phyloP scores from a whole-genome alignment of 2,797 vertebrate species.

The Danio aesculapii region DNA sequence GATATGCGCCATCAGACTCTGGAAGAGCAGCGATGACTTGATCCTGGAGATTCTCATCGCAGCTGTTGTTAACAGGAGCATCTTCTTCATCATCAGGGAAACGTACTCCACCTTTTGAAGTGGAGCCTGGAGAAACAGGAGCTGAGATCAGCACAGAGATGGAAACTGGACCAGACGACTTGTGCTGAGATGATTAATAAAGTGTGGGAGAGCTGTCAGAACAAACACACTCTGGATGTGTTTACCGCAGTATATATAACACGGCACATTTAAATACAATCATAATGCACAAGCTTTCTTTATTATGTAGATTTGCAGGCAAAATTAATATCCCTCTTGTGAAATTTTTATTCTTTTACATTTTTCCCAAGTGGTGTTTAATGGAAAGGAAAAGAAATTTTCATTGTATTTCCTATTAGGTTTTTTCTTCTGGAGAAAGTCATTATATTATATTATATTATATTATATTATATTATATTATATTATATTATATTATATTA shows the following conservation, averaged over 20 bases:
- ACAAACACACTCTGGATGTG: slow-evolving; percentile 27
- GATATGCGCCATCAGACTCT: slow-evolving; percentile 73
- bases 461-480: too few species aligned
- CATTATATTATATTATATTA: too few species aligned
- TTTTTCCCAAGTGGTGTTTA: too few species aligned
- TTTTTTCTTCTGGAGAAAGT: too few species aligned
- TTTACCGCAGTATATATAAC: neutral
- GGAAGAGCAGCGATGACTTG: slow-evolving; percentile 66
- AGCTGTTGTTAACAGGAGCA: slow-evolving; percentile 65
- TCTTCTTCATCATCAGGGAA: slow-evolving; percentile 72
- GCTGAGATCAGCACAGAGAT: slow-evolving; percentile 12
- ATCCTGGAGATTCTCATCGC: slow-evolving; percentile 68
- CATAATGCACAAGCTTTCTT: neutral
- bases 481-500: too few species aligned
- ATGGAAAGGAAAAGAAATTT: too few species aligned
- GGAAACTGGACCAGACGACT: slow-evolving; percentile 30
- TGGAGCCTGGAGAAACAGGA: slow-evolving; percentile 66
- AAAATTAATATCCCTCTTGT: too few species aligned
- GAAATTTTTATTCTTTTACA: too few species aligned
- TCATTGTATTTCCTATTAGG: too few species aligned
- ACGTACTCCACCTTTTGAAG: slow-evolving; percentile 72
- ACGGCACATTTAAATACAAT: neutral
- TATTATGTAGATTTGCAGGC: neutral
- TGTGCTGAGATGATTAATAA: slow-evolving; percentile 36
- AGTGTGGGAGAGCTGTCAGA: slow-evolving; percentile 34